Conservation (phyloP, 53 echinoderm and acorn worm species). For the Actinopyga echinites region DNA sequence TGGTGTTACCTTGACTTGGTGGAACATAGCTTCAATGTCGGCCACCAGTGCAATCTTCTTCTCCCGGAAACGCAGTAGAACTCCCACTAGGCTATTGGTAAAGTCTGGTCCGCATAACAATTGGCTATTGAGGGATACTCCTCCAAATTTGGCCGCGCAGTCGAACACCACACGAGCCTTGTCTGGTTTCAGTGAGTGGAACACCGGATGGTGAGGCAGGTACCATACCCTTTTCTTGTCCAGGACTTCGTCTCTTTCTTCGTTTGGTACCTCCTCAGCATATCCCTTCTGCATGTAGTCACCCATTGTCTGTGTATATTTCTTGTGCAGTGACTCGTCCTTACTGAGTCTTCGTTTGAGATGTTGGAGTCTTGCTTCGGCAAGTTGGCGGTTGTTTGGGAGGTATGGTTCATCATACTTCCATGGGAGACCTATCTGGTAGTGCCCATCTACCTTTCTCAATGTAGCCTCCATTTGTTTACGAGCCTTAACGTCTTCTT, state of each 20-base stretch:
- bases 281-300: slow-evolving; percentile 29
- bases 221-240: slow-evolving; percentile 29
- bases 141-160: slow-evolving; percentile 49
- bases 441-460: slow-evolving; percentile 39
- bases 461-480: slow-evolving; percentile 49
- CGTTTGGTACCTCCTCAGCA: slow-evolving; percentile 26
- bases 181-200: slow-evolving; percentile 43
- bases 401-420: slow-evolving; percentile 15
- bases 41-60: slow-evolving; percentile 19
- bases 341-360: slow-evolving; percentile 23
- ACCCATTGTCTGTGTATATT: slow-evolving; percentile 15
- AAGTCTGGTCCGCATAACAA: slow-evolving; percentile 41
- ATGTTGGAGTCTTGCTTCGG: slow-evolving; percentile 42
- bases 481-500: slow-evolving; percentile 53
- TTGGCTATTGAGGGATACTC: slow-evolving; percentile 38
- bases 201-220: slow-evolving; percentile 51
- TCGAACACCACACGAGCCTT: slow-evolving; percentile 53
- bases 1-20: slow-evolving; percentile 30
- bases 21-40: slow-evolving; percentile 39
- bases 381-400: slow-evolving; percentile 34
- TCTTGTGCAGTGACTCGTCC: slow-evolving; percentile 32
- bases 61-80: slow-evolving; percentile 34
- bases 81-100: slow-evolving; percentile 30
- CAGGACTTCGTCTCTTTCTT: not conserved
- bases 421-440: slow-evolving; percentile 47